Conservation (phyloP, 2,113 vertebrate genomes). For the Albula glossodonta region DNA sequence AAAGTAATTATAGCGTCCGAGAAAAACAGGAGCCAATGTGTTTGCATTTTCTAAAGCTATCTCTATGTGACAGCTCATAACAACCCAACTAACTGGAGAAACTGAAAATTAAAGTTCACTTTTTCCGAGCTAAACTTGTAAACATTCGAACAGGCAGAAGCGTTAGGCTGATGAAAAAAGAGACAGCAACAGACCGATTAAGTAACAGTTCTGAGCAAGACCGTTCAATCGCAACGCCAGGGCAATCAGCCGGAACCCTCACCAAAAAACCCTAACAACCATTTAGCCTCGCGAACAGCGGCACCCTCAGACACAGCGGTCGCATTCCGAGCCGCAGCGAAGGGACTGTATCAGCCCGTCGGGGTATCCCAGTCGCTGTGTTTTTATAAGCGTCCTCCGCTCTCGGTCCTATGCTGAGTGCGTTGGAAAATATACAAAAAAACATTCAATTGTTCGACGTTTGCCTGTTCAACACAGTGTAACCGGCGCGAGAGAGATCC, state of each 20-base stretch:
- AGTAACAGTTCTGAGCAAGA: neutral
- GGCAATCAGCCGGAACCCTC: conserved; percentile 38
- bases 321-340: conserved; percentile 19
- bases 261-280: conserved; percentile 42
- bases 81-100: no score
- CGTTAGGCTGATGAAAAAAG: neutral
- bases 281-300: conserved; percentile 17
- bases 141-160: neutral
- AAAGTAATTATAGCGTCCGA: neutral
- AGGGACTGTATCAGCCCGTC: neutral
- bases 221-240: neutral
- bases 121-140: no score
- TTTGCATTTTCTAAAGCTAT: neutral
- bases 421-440: conserved; percentile 55
- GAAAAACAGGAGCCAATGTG: neutral
- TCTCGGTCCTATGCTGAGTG: conserved; percentile 53
- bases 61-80: neutral
- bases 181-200: neutral
- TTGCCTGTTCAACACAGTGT: conserved; percentile 56
- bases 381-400: conserved; percentile 33
- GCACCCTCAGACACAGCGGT: neutral
- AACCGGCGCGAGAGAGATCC: conserved; percentile 67
- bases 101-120: no score
- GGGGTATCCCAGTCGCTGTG: conserved; percentile 32
- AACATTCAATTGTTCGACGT: conserved; percentile 52